Conservation (phyloP, 1,140 invertebrate genomes). For the Eupristina koningsbergeri region DNA sequence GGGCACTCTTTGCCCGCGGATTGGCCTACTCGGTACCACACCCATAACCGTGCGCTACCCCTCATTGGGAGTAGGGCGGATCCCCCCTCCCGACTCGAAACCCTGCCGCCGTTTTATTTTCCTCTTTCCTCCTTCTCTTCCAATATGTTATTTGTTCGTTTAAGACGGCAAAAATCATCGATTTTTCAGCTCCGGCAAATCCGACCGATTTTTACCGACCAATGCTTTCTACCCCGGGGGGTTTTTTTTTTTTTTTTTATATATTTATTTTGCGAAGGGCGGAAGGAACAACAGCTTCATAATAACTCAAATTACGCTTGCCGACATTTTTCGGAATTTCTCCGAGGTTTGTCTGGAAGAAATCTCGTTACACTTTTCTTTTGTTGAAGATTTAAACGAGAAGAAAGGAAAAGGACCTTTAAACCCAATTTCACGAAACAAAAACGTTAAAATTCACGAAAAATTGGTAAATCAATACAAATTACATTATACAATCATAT, state of each 20-base stretch:
- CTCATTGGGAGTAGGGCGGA: slow-evolving; percentile 43
- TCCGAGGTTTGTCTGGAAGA: background rate
- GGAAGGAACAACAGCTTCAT: background rate
- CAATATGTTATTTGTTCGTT: background rate
- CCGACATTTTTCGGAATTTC: background rate
- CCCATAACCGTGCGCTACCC: slow-evolving; percentile 20
- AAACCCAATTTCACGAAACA: background rate
- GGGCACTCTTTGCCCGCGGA: background rate
- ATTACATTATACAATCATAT: too few relatives aligned
- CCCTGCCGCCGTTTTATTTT: too few relatives aligned
- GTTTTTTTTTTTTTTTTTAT: background rate
- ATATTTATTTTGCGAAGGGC: background rate
- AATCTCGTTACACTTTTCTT: background rate
- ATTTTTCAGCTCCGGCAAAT: background rate
- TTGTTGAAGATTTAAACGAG: background rate
- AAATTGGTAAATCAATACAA: too few relatives aligned
- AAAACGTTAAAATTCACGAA: too few relatives aligned
- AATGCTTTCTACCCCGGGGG: background rate
- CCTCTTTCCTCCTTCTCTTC: background rate
- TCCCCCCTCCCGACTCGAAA: background rate
- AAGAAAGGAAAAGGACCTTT: background rate
- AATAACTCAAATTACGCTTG: background rate
- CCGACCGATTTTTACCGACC: too few relatives aligned
- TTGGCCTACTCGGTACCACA: slow-evolving; percentile 19
- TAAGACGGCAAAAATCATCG: background rate